Base-by-base conservation (phyloP, 2,888 invertebrate species). In the Drosophila atroscutellata region DNA sequence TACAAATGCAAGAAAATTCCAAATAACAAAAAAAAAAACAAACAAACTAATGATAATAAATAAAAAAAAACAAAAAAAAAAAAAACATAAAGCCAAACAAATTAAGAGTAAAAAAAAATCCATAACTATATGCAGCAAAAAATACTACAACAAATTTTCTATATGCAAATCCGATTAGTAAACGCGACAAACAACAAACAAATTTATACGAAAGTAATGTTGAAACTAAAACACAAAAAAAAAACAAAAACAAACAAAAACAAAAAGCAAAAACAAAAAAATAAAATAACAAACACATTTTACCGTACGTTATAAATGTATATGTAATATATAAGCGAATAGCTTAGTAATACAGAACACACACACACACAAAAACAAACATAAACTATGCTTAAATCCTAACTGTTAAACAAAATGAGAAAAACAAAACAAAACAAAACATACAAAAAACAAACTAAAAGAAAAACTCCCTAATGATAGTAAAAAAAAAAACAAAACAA, bases 371-470 rank as follows among this genome's bases (percentile, higher is more conserved):
- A 60, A 39, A 24, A 28, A 68, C 52, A 66, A 67, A 82, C 36
- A 69, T 50, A 65, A 60, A 78, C 77, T 88, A 84, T 90, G 90
- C 90, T 90, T 84, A 84, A 90, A 72, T 75, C 84, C 87, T 86
- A 90, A 85, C 87, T 86, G 75, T 86, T 77, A 73, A 70, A 84
- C 50, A 66, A 45, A 39, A 65, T 13, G 60, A 63, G 66, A 54
- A 42, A 37, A 34, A 45, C 45, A 58, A 61, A 68, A 45, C 45
- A 60, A 61, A 67, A 62, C 70, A 63, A 72, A 60, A 65, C 49
- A 59, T 42, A 71, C 51, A 73, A 63, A 63, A 82, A 79, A 79
- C 62, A 70, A 80, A 80, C 77, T 74, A 83, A 88, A 86, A 61
- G 47, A 69, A 73, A 66, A 78, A 75, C 75, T 87, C 81, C 83